These are phyloP conservation scores for Melinaea marsaeus DNA, from an alignment of 2,888 invertebrate genomes.

Conservation along the genomic window DNA sequence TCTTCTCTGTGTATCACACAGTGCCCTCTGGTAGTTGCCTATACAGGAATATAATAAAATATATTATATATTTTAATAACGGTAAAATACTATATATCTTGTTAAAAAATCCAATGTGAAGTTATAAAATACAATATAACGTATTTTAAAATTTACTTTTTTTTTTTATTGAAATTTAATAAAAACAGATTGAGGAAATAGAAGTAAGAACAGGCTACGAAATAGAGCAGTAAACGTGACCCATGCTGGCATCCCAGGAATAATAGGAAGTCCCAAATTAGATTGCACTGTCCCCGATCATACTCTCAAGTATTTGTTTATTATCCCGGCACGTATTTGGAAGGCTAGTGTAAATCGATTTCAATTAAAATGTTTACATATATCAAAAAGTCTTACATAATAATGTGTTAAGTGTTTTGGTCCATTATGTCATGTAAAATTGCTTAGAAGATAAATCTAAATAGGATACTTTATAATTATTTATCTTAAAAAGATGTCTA, in stretches of 20 bases:
- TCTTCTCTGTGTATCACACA: slow-evolving; percentile 26
- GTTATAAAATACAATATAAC: too few species aligned
- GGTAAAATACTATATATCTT: too few species aligned
- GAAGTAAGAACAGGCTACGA: not conserved
- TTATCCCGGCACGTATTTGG: slow-evolving; percentile 43
- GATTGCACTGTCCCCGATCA: slow-evolving; percentile 42
- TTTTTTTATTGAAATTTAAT: too few species aligned
- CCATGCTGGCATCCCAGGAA: slow-evolving; percentile 43
- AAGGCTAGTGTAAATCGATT: not conserved
- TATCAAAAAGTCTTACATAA: not conserved
- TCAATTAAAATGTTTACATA: not conserved
- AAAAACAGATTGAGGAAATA: slow-evolving; percentile 10
- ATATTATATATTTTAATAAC: too few species aligned
- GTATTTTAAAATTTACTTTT: too few species aligned
- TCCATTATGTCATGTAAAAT: not conserved
- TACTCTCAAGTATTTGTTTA: slow-evolving; percentile 44
- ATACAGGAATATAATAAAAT: too few species aligned
- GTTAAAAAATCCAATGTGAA: too few species aligned
- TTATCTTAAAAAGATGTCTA: too few species aligned
- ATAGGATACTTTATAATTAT: too few species aligned
- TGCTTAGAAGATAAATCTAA: too few species aligned
- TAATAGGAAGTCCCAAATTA: slow-evolving; percentile 51
- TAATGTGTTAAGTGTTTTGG: not conserved
- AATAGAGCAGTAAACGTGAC: slow-evolving; percentile 46
- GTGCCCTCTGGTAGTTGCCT: slow-evolving; percentile 39